These are phyloP conservation scores for Drosophila parabipectinata DNA, from an alignment of 1,140 invertebrate species.

Conservation along the genomic window DNA sequence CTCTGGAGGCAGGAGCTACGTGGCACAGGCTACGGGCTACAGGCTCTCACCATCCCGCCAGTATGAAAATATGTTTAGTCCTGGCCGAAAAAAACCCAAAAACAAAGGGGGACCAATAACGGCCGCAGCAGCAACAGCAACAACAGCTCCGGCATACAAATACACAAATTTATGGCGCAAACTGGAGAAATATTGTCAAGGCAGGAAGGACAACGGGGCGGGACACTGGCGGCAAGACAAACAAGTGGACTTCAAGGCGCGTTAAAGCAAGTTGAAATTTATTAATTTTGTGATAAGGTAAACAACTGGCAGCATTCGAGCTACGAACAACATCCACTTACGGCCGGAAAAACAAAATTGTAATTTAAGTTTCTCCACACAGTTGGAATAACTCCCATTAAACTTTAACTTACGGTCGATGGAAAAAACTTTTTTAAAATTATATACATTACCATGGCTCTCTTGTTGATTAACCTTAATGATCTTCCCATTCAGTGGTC, in stretches of 20 bases:
- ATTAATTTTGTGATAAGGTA: slow-evolving; percentile 81
- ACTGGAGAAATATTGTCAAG: slow-evolving; percentile 76
- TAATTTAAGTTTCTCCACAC: slow-evolving; percentile 68
- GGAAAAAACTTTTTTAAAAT: background rate
- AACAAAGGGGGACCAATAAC: slow-evolving; percentile 50
- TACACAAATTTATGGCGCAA: slow-evolving; percentile 78
- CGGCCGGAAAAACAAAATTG: slow-evolving; percentile 55
- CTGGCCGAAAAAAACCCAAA: slow-evolving; percentile 44
- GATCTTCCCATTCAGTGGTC: too few species aligned
- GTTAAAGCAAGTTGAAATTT: slow-evolving; percentile 79
- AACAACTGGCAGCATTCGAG: slow-evolving; percentile 54
- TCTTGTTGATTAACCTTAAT: background rate
- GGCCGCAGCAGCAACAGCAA: slow-evolving; percentile 34
- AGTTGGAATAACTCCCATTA: slow-evolving; percentile 61
- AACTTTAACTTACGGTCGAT: slow-evolving; percentile 24
- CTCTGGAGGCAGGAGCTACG: slow-evolving; percentile 24
- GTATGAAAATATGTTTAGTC: slow-evolving; percentile 72
- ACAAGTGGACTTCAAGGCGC: slow-evolving; percentile 60
- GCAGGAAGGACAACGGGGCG: slow-evolving; percentile 13
- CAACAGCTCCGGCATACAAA: slow-evolving; percentile 59
- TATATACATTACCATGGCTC: background rate
- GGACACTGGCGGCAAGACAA: slow-evolving; percentile 37
- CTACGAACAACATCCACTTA: slow-evolving; percentile 32
- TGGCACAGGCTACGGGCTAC: slow-evolving; percentile 12
- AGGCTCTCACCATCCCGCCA: slow-evolving; percentile 52